Evolutionary conservation across 2,888 invertebrate genomes (phyloP), one percentile per base, ranked within the genome.

Genomic region (Bombylius major): DNA sequence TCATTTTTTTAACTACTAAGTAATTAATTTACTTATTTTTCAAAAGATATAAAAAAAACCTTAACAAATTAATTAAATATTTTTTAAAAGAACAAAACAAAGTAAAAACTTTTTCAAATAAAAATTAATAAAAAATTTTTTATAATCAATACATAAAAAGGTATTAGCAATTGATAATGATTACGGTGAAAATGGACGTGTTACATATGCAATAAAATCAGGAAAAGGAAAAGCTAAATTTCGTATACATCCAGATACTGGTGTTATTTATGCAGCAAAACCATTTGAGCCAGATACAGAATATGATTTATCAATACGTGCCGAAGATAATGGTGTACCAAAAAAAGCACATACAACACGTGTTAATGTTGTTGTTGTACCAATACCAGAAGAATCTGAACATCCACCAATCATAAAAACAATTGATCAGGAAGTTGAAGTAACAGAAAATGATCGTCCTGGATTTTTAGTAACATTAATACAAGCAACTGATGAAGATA

Each of bases 391-490:
- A 55, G 73, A 77, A 57, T 81, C 83, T 0, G 75, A 79, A 58
- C 77, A 81, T 63, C 76, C 86, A 13, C 85, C 89, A 31, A 68
- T 76, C 53, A 79, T 85, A 62, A 76, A 82, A 62, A 76, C 81
- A 61, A 72, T 79, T 51, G 79, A 86, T 66, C 82, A 85, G 67
- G 79, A 82, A 63, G 84, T 86, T 56, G 81, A 84, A 67, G 82
- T 86, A 47, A 89, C 91, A 44, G 92, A 92, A 76, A 86, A 84
- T 64, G 95, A 95, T 74, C 81, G 82, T 65, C 86, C 92, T 45
- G 94, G 94, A 33, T 89, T 87, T 74, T 79, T 92, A 62, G 89
- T 97, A 4, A 82, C 89, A 52, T 81, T 91, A 58, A 80, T 96
- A 66, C 87, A 89, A 67, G 95, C 94, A 7, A 76, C 78, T 47